Percentiles rank a stretch among this genome's conserved stretches.
These are phyloP conservation scores for Epinephelus awoara DNA, from an alignment of 2,797 vertebrate genomes.

Conservation along the genomic window DNA sequence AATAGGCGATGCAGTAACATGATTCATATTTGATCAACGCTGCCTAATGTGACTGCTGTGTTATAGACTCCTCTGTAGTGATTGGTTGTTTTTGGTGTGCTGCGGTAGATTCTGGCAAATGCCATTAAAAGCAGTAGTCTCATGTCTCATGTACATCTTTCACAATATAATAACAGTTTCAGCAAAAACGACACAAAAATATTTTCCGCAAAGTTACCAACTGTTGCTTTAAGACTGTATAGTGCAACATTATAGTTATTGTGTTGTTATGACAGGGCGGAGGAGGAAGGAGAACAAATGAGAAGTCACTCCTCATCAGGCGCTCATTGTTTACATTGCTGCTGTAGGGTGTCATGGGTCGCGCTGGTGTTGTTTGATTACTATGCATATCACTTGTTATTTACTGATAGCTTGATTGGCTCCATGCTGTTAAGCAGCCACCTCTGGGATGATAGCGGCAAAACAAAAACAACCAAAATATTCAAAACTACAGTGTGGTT, in stretches of 20 bases:
- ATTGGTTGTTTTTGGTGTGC: no score
- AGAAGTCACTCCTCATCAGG: constrained; percentile 42
- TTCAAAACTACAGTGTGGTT: no score
- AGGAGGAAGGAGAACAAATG: neutral
- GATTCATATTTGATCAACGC: no score
- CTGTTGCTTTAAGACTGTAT: neutral
- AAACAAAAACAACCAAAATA: neutral
- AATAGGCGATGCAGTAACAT: no score
- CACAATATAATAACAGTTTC: no score
- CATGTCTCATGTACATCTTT: no score
- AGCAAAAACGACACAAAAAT: no score
- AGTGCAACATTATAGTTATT: neutral
- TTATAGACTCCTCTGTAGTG: no score
- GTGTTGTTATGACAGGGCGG: neutral
- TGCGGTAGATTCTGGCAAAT: no score
- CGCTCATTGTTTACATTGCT: constrained; percentile 4
- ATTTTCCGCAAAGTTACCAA: no score
- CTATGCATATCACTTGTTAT: constrained; percentile 10
- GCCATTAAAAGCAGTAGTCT: no score
- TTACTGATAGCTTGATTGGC: constrained; percentile 22
- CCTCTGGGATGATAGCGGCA: neutral
- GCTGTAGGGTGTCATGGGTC: neutral
- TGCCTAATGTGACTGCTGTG: no score
- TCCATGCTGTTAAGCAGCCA: neutral
- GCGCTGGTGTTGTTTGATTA: constrained; percentile 3